These are phyloP conservation scores for Castor canadensis DNA, from an alignment of 2,113 vertebrate species.

Conservation along the genomic window DNA sequence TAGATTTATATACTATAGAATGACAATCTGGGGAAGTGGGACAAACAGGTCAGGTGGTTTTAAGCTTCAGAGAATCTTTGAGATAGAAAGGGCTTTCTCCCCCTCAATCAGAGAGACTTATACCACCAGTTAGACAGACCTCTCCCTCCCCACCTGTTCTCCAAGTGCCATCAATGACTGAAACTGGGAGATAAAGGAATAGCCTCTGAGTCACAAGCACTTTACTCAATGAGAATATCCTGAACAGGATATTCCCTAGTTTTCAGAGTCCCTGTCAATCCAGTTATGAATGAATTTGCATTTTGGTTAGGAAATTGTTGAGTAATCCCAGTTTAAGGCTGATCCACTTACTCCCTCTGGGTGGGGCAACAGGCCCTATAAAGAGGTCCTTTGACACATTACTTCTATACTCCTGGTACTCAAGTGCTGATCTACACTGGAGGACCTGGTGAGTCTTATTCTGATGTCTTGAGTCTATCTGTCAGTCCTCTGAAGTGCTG, in stretches of 20 bases:
- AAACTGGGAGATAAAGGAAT: neutral
- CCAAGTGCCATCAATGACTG: neutral
- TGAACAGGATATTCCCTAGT: neutral
- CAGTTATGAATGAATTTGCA: constrained; percentile 38
- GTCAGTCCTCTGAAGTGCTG: neutral
- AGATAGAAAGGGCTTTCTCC: neutral
- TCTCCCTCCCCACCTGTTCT: too few relatives aligned
- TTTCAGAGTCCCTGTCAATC: neutral
- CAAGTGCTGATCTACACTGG: neutral
- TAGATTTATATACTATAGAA: neutral
- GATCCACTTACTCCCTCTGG: neutral
- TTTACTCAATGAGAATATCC: neutral
- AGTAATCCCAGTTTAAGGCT: neutral
- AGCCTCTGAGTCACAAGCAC: neutral
- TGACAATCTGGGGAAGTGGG: neutral
- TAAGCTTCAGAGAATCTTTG: neutral
- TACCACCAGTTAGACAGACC: neutral
- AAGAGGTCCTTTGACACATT: neutral
- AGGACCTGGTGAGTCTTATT: constrained; percentile 56
- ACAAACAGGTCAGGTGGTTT: neutral
- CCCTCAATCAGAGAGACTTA: neutral
- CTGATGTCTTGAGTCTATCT: neutral
- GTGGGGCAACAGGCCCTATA: constrained; percentile 34
- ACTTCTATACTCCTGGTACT: neutral
- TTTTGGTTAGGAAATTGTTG: constrained; percentile 27